These are phyloP conservation scores for Lethocerus indicus DNA, from an alignment of 1,140 invertebrate species.

Conservation along the genomic window DNA sequence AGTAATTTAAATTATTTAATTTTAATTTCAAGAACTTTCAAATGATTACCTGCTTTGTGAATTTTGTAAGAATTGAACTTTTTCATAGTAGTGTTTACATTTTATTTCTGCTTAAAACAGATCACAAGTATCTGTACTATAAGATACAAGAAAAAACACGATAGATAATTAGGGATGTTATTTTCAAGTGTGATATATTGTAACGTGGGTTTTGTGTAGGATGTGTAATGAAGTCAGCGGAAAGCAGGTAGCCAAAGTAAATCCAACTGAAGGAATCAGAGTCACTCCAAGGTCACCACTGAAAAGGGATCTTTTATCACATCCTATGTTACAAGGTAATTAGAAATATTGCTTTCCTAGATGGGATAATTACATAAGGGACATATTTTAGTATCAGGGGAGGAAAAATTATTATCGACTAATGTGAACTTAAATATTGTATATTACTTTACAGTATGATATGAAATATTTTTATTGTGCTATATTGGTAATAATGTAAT, in stretches of 20 bases:
- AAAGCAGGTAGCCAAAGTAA: slow-evolving; percentile 17
- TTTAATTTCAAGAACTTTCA: too few relatives aligned
- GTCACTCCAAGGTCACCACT: slow-evolving; percentile 45
- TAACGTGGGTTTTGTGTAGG: slow-evolving; percentile 14
- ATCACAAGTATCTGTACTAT: too few relatives aligned
- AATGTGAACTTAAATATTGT: neutral
- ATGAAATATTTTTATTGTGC: neutral
- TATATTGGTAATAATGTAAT: neutral
- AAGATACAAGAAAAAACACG: too few relatives aligned
- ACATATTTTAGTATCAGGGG: too few relatives aligned
- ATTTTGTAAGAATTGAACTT: too few relatives aligned
- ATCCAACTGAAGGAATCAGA: slow-evolving; percentile 42
- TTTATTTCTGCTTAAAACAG: too few relatives aligned
- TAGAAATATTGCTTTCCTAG: neutral
- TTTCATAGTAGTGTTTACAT: too few relatives aligned
- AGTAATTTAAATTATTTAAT: too few relatives aligned
- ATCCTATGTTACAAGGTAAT: slow-evolving; percentile 48
- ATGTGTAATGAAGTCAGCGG: slow-evolving; percentile 53
- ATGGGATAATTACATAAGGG: too few relatives aligned
- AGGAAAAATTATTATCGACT: neutral
- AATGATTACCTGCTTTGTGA: too few relatives aligned
- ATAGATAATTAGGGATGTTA: neutral
- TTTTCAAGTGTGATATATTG: too few relatives aligned
- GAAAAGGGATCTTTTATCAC: slow-evolving; percentile 58
- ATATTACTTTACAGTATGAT: neutral